Percentiles rank a stretch among this genome's conserved stretches.
Conservation (phyloP, 2,113 vertebrate species). For the Gopherus flavomarginatus region DNA sequence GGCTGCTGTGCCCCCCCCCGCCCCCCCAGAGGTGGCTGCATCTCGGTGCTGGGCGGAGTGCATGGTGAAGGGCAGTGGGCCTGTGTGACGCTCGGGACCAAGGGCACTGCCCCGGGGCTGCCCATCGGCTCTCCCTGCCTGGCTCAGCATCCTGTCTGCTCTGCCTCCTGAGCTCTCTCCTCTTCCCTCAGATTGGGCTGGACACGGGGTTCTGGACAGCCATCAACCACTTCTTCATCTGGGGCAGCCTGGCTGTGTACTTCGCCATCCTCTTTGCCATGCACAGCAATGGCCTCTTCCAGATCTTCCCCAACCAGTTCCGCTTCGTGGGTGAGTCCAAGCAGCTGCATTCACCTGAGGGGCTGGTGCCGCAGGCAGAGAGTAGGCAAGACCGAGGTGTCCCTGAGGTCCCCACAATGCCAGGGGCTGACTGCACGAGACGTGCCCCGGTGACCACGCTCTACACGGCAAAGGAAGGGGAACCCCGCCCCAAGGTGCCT, state of each 20-base stretch:
- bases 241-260: constrained; percentile 91
- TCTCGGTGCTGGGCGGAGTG: background rate
- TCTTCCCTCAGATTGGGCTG: constrained; percentile 84
- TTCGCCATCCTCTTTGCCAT: constrained; percentile 92
- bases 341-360: background rate
- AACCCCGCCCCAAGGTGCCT: background rate
- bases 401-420: background rate
- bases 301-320: constrained; percentile 94
- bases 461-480: too few species aligned
- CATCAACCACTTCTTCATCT: constrained; percentile 96
- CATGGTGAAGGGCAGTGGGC: accelerated
- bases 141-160: background rate
- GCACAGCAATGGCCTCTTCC: constrained; percentile 92
- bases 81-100: accelerated
- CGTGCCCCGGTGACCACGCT: too few species aligned
- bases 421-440: too few species aligned
- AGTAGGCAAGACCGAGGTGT: background rate
- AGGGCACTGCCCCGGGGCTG: accelerated
- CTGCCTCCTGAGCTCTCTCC: background rate
- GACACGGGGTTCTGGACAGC: constrained; percentile 96
- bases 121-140: accelerated
- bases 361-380: accelerated
- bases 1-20: background rate
- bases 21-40: background rate
- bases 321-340: constrained; percentile 89